A percentile compares a stretch with the other conserved stretches of the same genome.
Evolutionary conservation across 2,113 vertebrate genomes (phyloP).

Genomic region (Archocentrus centrarchus): DNA sequence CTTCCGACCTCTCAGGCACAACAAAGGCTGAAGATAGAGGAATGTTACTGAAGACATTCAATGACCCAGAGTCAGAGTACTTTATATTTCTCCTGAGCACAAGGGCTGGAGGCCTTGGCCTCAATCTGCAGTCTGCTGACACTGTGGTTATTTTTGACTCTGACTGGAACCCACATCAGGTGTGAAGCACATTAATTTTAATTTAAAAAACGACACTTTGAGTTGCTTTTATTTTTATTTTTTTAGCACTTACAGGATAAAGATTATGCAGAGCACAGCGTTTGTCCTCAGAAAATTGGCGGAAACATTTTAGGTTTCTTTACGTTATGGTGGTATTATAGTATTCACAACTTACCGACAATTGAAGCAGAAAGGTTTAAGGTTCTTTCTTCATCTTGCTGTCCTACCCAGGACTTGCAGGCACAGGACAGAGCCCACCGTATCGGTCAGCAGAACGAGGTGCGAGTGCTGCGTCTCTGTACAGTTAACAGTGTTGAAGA

Average conservation of each 20-base stretch:
- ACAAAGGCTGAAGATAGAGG: slow-evolving; percentile 97
- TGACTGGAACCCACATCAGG: slow-evolving; percentile 99
- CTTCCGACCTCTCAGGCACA: slow-evolving; percentile 81
- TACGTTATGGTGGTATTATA: not conserved
- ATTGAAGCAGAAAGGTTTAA: not conserved
- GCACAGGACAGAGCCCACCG: slow-evolving; percentile 97
- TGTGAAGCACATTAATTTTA: slow-evolving; percentile 79
- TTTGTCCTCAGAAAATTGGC: slow-evolving; percentile 44
- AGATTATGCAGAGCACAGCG: not conserved
- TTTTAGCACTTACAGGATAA: not conserved
- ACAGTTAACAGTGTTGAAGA: slow-evolving; percentile 95
- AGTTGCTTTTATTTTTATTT: not conserved
- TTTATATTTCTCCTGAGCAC: slow-evolving; percentile 98
- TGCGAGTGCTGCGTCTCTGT: slow-evolving; percentile 93
- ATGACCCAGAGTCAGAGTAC: slow-evolving; percentile 90
- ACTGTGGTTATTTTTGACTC: slow-evolving; percentile 98
- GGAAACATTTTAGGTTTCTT: not conserved
- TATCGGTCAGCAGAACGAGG: slow-evolving; percentile 97
- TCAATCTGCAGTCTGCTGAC: slow-evolving; percentile 95
- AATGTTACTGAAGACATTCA: slow-evolving; percentile 95
- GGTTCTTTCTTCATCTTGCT: not conserved
- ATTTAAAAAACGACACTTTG: not conserved
- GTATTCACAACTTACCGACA: not conserved
- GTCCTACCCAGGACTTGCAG: slow-evolving; percentile 87
- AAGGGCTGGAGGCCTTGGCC: slow-evolving; percentile 91